A percentile compares a stretch with the other conserved stretches of the same genome.
Conservation (phyloP, 2,113 vertebrate genomes). For the Typhlomys cinereus region DNA sequence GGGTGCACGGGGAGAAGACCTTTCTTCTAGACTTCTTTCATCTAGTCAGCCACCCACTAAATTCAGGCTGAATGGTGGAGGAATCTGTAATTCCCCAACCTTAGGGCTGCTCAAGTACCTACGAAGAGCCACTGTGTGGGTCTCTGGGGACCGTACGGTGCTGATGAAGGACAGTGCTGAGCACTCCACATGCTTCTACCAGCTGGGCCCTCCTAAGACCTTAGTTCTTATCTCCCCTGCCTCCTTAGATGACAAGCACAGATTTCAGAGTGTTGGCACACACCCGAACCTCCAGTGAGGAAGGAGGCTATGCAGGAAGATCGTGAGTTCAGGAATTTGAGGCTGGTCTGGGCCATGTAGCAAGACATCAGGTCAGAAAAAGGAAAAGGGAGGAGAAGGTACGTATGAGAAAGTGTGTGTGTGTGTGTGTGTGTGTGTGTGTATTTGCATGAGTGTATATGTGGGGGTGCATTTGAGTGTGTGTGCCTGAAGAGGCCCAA, state of each 20-base stretch:
- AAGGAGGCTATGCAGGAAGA: neutral
- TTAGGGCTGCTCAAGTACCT: neutral
- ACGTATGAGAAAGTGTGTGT: too few species aligned
- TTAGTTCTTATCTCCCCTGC: neutral
- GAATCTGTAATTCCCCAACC: neutral
- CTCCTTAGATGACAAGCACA: neutral
- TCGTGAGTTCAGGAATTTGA: neutral
- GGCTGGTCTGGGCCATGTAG: neutral
- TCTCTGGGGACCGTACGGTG: neutral
- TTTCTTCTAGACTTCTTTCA: neutral
- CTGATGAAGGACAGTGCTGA: neutral
- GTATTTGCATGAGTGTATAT: too few species aligned
- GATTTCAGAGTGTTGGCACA: neutral
- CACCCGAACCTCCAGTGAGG: neutral
- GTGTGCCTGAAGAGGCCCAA: too few species aligned
- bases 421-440: too few species aligned
- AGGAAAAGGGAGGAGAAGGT: neutral
- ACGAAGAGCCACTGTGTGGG: fast-evolving
- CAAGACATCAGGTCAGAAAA: neutral
- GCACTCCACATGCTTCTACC: fast-evolving
- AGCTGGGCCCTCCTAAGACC: neutral
- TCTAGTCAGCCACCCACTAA: neutral
- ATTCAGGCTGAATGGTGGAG: neutral
- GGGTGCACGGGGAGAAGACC: neutral
- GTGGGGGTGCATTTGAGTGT: too few species aligned